Conservation (phyloP, 2,888 invertebrate species). For the Temnothorax rugatulus region DNA sequence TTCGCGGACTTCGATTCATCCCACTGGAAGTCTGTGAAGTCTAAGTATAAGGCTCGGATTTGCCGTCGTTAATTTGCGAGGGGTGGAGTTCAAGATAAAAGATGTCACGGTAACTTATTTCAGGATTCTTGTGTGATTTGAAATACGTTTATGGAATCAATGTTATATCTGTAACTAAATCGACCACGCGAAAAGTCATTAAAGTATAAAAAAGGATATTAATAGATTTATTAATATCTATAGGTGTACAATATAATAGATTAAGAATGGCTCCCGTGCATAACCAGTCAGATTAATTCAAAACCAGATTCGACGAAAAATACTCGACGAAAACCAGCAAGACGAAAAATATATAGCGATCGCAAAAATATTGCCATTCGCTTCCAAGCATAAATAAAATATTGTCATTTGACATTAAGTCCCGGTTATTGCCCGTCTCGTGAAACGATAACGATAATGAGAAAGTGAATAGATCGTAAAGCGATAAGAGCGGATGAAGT, state of each 20-base stretch:
- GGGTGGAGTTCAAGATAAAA: not conserved
- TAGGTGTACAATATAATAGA: not conserved
- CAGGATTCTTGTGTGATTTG: not conserved
- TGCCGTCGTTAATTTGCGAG: conserved; percentile 7
- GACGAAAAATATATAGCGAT: conserved; percentile 8
- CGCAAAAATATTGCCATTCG: not conserved
- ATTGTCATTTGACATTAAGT: conserved; percentile 22
- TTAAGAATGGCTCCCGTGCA: not conserved
- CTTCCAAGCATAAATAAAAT: conserved; percentile 1
- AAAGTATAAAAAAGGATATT: not conserved
- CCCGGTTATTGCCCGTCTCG: not conserved
- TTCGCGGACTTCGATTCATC: conserved; percentile 31
- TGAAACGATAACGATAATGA: conserved; percentile 39
- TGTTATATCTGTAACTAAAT: not conserved
- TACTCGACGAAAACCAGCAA: no score
- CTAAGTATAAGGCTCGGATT: conserved; percentile 10
- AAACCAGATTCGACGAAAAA: not conserved
- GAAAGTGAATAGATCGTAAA: conserved; percentile 38
- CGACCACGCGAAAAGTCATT: not conserved
- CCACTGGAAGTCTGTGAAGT: conserved; percentile 37
- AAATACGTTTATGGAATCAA: conserved; percentile 1
- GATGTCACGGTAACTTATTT: conserved; percentile 6
- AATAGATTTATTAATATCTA: not conserved
- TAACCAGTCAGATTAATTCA: not conserved
- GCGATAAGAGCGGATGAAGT: conserved; percentile 21